Evolutionary conservation across 2,797 vertebrate genomes (phyloP).

Genomic region (Pipistrellus kuhlii): DNA sequence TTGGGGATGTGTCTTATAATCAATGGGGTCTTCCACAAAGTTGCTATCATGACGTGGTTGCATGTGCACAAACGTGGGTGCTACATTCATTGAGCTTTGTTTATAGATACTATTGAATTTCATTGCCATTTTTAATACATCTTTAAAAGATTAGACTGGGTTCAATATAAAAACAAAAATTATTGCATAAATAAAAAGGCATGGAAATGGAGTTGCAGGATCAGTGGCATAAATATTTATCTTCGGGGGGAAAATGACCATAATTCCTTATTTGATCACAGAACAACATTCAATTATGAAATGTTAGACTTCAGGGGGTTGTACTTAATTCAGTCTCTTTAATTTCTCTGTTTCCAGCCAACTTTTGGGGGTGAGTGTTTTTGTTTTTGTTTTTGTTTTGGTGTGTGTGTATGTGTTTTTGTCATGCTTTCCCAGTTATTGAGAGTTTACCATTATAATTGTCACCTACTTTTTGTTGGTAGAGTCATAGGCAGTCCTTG

Average conservation of each 20-base stretch:
- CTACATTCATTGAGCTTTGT: not conserved
- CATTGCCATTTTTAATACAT: not conserved
- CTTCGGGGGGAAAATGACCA: not conserved
- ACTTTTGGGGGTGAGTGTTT: too few species aligned
- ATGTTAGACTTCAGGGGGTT: not conserved
- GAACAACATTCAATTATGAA: not conserved
- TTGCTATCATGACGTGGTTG: not conserved
- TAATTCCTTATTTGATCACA: not conserved
- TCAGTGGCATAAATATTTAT: conserved; percentile 5
- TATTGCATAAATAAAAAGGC: not conserved
- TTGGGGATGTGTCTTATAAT: not conserved
- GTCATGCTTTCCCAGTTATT: too few species aligned
- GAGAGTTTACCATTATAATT: too few species aligned
- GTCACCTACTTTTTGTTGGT: too few species aligned
- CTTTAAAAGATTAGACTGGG: not conserved
- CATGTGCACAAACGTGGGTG: not conserved
- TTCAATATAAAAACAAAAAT: not conserved
- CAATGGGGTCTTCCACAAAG: not conserved
- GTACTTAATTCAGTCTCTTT: not conserved
- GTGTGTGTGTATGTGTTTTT: too few species aligned
- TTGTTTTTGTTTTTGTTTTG: too few species aligned
- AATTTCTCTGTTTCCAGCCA: too few species aligned
- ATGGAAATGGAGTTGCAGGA: not conserved
- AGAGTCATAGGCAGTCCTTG: too few species aligned
- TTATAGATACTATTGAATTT: not conserved